Evolutionary conservation across 2,888 invertebrate genomes (phyloP).

Genomic region (Tolmerus cingulatus): DNA sequence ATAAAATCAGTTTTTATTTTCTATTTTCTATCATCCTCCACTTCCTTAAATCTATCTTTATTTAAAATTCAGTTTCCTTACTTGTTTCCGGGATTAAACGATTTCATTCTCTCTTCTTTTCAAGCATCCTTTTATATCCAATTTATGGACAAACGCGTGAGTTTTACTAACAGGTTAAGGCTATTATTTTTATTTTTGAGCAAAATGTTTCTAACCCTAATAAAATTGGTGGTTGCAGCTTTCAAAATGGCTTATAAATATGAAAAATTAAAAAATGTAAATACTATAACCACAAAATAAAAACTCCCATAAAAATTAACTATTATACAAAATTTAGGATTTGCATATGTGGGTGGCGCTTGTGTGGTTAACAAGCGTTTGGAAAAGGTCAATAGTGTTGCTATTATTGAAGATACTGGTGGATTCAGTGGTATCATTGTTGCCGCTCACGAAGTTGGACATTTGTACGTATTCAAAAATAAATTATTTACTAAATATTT

Average conservation of each 20-base stretch:
- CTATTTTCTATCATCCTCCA: neutral
- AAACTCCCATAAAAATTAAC: neutral
- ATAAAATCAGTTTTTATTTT: neutral
- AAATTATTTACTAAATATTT: neutral
- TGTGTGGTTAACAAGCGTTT: slow-evolving; percentile 94
- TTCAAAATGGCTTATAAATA: neutral
- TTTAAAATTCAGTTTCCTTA: neutral
- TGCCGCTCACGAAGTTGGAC: slow-evolving; percentile 95
- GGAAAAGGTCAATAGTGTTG: slow-evolving; percentile 95
- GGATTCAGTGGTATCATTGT: slow-evolving; percentile 97
- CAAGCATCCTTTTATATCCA: neutral
- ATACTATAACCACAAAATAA: slow-evolving; percentile 6
- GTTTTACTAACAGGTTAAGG: neutral
- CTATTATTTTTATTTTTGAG: neutral
- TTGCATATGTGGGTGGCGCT: slow-evolving; percentile 95
- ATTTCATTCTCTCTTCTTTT: neutral
- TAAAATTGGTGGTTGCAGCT: neutral
- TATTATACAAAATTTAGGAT: slow-evolving; percentile 69
- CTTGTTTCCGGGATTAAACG: neutral
- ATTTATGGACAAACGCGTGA: neutral
- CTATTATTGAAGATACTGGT: slow-evolving; percentile 95
- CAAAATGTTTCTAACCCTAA: neutral
- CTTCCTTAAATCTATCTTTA: neutral
- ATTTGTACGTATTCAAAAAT: slow-evolving; percentile 78
- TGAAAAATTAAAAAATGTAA: neutral